A percentile compares a stretch with the other conserved stretches of the same genome.
Evolutionary conservation across 2,113 vertebrate species (phyloP).

Genomic region (Albula glossodonta): DNA sequence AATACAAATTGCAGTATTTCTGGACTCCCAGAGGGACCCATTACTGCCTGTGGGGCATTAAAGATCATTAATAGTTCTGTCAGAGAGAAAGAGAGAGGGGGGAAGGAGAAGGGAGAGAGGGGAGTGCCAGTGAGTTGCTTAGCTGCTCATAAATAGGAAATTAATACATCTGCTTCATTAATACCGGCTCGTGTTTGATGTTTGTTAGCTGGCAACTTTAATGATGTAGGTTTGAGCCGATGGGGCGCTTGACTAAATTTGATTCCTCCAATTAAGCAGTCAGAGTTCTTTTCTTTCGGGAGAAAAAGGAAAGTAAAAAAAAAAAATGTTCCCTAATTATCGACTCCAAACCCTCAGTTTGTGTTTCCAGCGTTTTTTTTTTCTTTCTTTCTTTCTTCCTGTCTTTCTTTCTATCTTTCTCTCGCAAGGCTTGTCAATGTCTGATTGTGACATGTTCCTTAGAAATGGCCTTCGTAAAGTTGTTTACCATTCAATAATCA

Average conservation of each 20-base stretch:
- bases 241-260: constrained; percentile 78
- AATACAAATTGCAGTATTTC: constrained; percentile 98
- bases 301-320: constrained; percentile 67
- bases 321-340: constrained; percentile 75
- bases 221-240: constrained; percentile 84
- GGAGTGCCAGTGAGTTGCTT: constrained; percentile 77
- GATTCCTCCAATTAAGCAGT: constrained; percentile 83
- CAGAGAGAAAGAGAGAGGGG: constrained; percentile 72
- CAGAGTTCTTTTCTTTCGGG: constrained; percentile 76
- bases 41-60: constrained; percentile 99
- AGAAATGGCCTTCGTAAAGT: constrained; percentile 64
- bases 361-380: constrained; percentile 38
- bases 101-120: constrained; percentile 48
- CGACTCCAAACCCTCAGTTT: constrained; percentile 68
- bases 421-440: constrained; percentile 49
- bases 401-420: constrained; percentile 39
- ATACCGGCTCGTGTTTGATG: constrained; percentile 83
- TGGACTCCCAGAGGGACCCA: constrained; percentile 94
- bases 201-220: constrained; percentile 89
- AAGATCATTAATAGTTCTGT: constrained; percentile 99
- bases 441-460: constrained; percentile 69
- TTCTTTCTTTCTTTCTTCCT: constrained; percentile 28
- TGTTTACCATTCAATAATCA: constrained; percentile 77
- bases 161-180: constrained; percentile 95
- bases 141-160: constrained; percentile 91